phyloP scores from a whole-genome alignment of 2,797 vertebrate species.

The Mastacembelus armatus region DNA sequence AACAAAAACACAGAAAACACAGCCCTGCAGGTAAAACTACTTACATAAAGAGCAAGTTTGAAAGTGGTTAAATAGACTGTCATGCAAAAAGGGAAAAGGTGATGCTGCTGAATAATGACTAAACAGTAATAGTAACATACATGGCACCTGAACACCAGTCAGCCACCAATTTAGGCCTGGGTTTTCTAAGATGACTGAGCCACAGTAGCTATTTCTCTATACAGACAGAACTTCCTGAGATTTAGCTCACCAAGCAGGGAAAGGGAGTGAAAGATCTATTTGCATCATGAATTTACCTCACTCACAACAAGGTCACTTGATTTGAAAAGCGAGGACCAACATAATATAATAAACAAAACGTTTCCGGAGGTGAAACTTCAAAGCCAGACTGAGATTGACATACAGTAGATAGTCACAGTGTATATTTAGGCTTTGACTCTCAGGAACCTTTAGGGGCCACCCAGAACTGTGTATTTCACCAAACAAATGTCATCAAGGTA shows the following conservation, averaged over 20 bases:
- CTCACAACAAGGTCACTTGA: conserved; percentile 39
- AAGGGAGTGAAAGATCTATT: conserved; percentile 8
- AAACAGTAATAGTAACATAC: conserved; percentile 5
- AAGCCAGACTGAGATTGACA: conserved; percentile 50
- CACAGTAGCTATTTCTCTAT: conserved; percentile 19
- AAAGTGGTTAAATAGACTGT: conserved; percentile 39
- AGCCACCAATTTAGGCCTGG: conserved; percentile 4
- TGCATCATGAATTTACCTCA: conserved; percentile 14
- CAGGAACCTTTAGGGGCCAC: conserved; percentile 68
- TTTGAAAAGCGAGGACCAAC: conserved; percentile 38
- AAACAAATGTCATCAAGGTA: conserved; percentile 64
- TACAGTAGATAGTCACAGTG: conserved; percentile 59
- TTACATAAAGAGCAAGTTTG: conserved; percentile 41
- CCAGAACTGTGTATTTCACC: conserved; percentile 61
- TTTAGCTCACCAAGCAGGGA: no score
- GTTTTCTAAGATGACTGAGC: conserved; percentile 11
- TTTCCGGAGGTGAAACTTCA: conserved; percentile 55
- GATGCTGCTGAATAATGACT: not conserved
- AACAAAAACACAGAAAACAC: conserved; percentile 74
- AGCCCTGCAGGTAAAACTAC: conserved; percentile 75
- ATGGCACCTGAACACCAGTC: conserved; percentile 22
- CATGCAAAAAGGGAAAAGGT: conserved; percentile 32
- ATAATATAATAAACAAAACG: conserved; percentile 54
- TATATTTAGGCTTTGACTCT: conserved; percentile 53
- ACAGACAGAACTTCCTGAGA: conserved; percentile 25